Evolutionary conservation across 2,888 invertebrate species (phyloP), one percentile per base, ranked within the genome.

Genomic region (Scrobipalpa atriplicella): DNA sequence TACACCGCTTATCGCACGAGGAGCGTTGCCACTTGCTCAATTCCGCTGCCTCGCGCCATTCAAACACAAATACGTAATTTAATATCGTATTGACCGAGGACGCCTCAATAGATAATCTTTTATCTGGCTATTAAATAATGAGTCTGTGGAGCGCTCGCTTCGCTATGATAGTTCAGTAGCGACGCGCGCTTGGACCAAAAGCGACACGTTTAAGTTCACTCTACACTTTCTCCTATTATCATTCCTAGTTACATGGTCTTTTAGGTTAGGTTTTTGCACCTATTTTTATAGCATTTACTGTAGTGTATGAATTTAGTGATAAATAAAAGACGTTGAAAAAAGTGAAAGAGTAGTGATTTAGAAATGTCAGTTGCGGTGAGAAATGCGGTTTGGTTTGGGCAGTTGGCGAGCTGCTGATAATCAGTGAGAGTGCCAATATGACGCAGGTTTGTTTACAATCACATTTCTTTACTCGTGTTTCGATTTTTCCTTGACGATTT

Each of bases 101-200:
- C 87, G 85, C 72, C 79, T 85, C 82, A 85, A 87, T 86, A 89
- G 89, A 90, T 91, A 88, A 90, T 91, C 88, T 89, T 90, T 90
- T 90, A 90, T 91, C 89, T 85, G 86, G 72, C 83, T 86, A 89
- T 90, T 91, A 87, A 90, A 87, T 91, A 90, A 90, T 89, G 88
- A 87, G 86, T 70, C 77, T 78, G 67, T 73, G 78, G 71, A 56
- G 75, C 73, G 75, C 77, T 79, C 36, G 29, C 36, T 58, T 38
- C 75, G 77, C 70, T 76, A 72, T 68, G 78, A 76, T 70, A 84
- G 83, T 77, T 72, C 73, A 69, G 73, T 75, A 70, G 75, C 74
- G 77, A 67, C 76, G 79, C 73, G 75, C 76, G 79, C 77, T 79
- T 80, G 70, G 60, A 64, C 61, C 62, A 39, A 43, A 29, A 56